A percentile compares a stretch with the other conserved stretches of the same genome.
Evolutionary conservation across 1,140 invertebrate genomes (phyloP).

Genomic region (Heterodera schachtii): DNA sequence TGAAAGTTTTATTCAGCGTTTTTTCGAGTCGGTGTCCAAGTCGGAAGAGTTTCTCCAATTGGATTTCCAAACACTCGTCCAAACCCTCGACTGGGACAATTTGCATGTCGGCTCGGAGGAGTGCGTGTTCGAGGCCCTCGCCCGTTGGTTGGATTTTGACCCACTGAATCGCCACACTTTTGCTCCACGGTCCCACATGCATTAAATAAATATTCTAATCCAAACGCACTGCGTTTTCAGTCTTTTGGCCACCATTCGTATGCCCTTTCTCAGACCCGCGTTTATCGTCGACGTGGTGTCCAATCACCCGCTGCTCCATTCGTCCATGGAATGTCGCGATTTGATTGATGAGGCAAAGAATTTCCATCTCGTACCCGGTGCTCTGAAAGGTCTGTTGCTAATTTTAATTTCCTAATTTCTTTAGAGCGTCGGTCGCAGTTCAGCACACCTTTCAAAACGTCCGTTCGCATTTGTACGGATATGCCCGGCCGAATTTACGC

Average conservation of each 20-base stretch:
- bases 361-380: constrained; percentile 76
- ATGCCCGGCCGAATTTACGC: constrained; percentile 81
- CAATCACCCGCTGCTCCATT: constrained; percentile 77
- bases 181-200: constrained; percentile 31
- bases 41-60: constrained; percentile 79
- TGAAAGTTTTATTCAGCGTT: constrained; percentile 81
- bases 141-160: constrained; percentile 44
- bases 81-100: constrained; percentile 77
- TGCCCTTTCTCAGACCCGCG: constrained; percentile 80
- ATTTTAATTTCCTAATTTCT: no score
- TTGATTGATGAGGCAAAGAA: constrained; percentile 81
- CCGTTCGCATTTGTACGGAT: constrained; percentile 78
- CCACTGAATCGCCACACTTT: constrained; percentile 16
- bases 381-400: no score
- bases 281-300: constrained; percentile 81
- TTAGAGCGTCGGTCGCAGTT: constrained; percentile 77
- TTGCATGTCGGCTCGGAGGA: constrained; percentile 75
- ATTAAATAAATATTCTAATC: no score
- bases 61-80: constrained; percentile 69
- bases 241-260: constrained; percentile 76
- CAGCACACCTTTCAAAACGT: constrained; percentile 73
- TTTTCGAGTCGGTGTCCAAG: constrained; percentile 79
- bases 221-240: constrained; percentile 67
- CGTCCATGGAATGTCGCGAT: constrained; percentile 71
- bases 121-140: constrained; percentile 67